Evolutionary conservation across 2,113 vertebrate species (phyloP).

Genomic region (Hoplias malabaricus): DNA sequence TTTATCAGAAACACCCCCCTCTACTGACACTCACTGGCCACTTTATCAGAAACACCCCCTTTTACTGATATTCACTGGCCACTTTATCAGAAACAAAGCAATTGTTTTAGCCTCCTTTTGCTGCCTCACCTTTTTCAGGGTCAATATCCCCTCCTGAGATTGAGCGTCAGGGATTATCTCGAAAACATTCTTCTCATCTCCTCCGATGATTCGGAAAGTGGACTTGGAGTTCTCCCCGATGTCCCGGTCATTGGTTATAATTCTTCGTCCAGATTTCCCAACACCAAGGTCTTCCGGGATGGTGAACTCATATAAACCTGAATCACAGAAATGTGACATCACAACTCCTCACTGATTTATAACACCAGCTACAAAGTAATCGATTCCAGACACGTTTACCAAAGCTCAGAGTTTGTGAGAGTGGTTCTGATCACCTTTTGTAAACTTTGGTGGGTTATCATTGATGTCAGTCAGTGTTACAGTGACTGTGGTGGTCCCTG

Average conservation of each 20-base stretch:
- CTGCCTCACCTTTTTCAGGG: slow-evolving; percentile 85
- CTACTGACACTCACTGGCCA: no score
- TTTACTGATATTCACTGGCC: no score
- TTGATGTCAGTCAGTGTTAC: slow-evolving; percentile 94
- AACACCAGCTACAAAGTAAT: no score
- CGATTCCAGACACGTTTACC: no score
- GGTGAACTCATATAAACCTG: slow-evolving; percentile 94
- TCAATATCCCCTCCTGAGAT: slow-evolving; percentile 90
- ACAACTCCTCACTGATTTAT: no score
- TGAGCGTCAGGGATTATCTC: slow-evolving; percentile 88
- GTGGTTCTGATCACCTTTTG: slow-evolving; percentile 83
- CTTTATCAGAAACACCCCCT: no score
- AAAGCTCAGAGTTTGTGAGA: no score
- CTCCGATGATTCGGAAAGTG: slow-evolving; percentile 89
- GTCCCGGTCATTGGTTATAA: slow-evolving; percentile 93
- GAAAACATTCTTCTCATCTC: slow-evolving; percentile 88
- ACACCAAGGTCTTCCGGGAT: slow-evolving; percentile 88
- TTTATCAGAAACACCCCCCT: no score
- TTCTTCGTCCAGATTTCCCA: slow-evolving; percentile 85
- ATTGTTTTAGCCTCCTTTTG: background rate
- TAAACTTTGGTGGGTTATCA: slow-evolving; percentile 97
- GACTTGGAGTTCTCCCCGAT: slow-evolving; percentile 92
- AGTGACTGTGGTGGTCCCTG: slow-evolving; percentile 94
- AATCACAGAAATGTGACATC: slow-evolving; percentile 43
- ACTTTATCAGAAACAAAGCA: background rate